Evolutionary conservation across 2,797 vertebrate genomes (phyloP).

Genomic region (Eulemur albifrons): DNA sequence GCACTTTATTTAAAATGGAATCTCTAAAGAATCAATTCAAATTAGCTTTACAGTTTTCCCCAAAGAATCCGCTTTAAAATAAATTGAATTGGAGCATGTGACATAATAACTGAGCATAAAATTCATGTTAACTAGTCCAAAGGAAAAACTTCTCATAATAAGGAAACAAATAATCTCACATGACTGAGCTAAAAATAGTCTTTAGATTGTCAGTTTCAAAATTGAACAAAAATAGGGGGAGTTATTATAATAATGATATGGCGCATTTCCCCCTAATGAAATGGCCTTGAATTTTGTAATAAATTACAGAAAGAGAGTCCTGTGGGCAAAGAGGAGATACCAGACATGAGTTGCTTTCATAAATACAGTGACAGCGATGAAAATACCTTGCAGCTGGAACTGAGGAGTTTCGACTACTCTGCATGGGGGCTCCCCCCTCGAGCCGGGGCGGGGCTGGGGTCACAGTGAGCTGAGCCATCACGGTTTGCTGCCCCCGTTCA

Average conservation of each 20-base stretch:
- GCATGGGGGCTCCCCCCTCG: rapidly evolving
- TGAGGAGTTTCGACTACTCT: rapidly evolving
- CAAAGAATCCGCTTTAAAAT: constrained; percentile 86
- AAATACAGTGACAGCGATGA: not conserved
- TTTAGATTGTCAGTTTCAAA: constrained; percentile 80
- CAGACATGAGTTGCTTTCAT: constrained; percentile 51
- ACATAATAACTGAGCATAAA: constrained; percentile 83
- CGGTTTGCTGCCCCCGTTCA: rapidly evolving
- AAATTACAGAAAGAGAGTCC: constrained; percentile 61
- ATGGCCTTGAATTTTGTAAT: constrained; percentile 67
- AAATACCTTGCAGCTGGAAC: not conserved
- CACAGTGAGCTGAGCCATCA: rapidly evolving
- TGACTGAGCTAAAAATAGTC: constrained; percentile 85
- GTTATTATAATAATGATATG: constrained; percentile 67
- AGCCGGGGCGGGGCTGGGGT: rapidly evolving
- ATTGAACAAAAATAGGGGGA: constrained; percentile 65
- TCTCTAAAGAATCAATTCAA: constrained; percentile 88
- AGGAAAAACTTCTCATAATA: constrained; percentile 83
- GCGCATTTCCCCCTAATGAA: constrained; percentile 65
- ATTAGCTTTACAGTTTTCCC: constrained; percentile 86
- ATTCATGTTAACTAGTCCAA: constrained; percentile 83
- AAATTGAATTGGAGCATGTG: constrained; percentile 84
- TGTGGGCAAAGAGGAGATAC: constrained; percentile 51
- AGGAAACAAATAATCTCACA: constrained; percentile 85
- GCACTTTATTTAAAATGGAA: constrained; percentile 84